phyloP scores from a whole-genome alignment of 2,797 vertebrate species.

The Brachyalestes nurse region DNA sequence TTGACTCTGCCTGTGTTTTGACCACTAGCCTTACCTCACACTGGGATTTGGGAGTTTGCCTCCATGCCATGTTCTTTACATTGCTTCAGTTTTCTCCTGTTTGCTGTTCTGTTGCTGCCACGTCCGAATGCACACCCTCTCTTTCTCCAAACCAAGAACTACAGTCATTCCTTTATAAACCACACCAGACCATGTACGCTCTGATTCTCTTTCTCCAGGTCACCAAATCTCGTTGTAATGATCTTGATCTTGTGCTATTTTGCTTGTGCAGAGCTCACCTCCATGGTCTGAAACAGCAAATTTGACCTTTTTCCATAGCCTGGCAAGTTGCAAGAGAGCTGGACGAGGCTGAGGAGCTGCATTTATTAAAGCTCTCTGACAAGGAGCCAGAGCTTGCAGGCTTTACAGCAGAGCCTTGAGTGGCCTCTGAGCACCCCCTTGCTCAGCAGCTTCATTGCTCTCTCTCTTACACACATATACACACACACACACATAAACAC shows the following conservation, averaged over 20 bases:
- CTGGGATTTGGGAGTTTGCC: background rate
- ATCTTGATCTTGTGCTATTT: conserved; percentile 14
- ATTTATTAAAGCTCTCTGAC: conserved; percentile 40
- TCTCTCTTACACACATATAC: background rate
- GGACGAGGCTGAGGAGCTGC: conserved; percentile 11
- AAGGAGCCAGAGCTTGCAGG: conserved; percentile 9
- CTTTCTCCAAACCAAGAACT: background rate
- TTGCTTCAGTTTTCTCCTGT: background rate
- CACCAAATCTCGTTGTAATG: conserved; percentile 17
- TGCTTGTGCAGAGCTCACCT: conserved; percentile 8
- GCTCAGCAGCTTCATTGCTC: background rate
- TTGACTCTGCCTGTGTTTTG: background rate
- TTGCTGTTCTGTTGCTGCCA: background rate
- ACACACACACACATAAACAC: background rate
- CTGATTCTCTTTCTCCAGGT: conserved; percentile 2
- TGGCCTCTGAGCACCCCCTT: conserved; percentile 6
- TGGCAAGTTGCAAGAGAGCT: background rate
- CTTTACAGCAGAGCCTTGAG: conserved; percentile 11
- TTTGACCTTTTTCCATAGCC: conserved; percentile 2
- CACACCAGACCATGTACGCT: background rate
- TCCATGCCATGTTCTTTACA: background rate
- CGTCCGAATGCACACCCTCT: background rate
- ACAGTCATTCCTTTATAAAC: background rate
- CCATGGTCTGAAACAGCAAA: conserved; percentile 3
- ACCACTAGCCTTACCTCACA: background rate